Evolutionary conservation across 2,888 invertebrate species (phyloP), one percentile per base, ranked within the genome.

Genomic region (Ganaspis brasiliensis): DNA sequence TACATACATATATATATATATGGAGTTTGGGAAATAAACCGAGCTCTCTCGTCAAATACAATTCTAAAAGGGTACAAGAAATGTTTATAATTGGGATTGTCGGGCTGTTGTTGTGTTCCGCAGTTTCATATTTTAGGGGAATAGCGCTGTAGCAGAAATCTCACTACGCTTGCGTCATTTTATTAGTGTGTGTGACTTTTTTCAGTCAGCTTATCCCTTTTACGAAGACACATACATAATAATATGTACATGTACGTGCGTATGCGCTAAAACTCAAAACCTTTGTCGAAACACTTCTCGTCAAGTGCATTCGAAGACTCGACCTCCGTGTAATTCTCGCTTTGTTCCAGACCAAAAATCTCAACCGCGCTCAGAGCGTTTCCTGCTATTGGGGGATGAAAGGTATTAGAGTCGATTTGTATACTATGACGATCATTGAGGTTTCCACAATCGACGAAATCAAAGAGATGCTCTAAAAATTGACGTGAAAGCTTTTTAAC

Each of bases 81-180:
- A 52, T 90, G 88, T 91, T 90, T 90, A 87, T 90, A 89, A 91
- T 90, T 90, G 89, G 87, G 87, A 90, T 90, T 89, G 89, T 87
- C 87, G 84, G 84, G 79, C 80, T 77, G 79, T 73, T 82, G 72
- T 77, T 74, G 77, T 77, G 63, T 77, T 74, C 67, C 78, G 74
- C 21, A 76, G 81, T 79, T 81, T 79, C 79, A 76, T 75, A 70
- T 77, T 77, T 72, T 70, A 77, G 74, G 74, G 75, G 73, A 26
- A 75, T 73, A 40, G 67, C 49, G 56, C 67, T 45, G 49, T 76
- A 78, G 74, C 61, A 67, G 24, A 57, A 56, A 21, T 55, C 40
- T 37, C 63, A 40, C 21, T 40, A 37, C 63, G 63, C 63, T 63
- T 40, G 40, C 63, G 21, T 63, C 8, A 14, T 37, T 63, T 21